Base-by-base conservation (phyloP, 1,140 invertebrate genomes). In the Leptinotarsa undecemlineata region DNA sequence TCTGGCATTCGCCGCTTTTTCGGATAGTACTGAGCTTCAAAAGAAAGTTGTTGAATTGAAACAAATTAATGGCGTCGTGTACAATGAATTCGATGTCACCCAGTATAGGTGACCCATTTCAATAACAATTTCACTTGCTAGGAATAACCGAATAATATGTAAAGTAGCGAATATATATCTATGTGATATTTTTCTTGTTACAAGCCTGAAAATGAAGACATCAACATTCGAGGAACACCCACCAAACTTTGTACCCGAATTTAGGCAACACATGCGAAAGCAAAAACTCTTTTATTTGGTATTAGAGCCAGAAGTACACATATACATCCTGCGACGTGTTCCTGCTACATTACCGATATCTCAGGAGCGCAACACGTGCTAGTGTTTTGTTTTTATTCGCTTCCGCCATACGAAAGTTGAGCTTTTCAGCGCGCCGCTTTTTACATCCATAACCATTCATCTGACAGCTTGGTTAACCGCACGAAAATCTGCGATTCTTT, bases 361-460 rank as follows among this genome's bases (percentile, higher is more conserved):
- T 20, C 26, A 51, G 60, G 64, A 26, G 20, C 73, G 64, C 77
- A 78, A 73, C 77, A 78, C 77, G 77, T 78, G 77, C 77, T 78
- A 71, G 74, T 75, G 71, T 71, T 76, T 78, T 78, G 77, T 78
- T 78, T 76, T 78, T 78, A 67, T 78, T 73, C 71, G 72, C 71
- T 78, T 78, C 77, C 77, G 77, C 69, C 48, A 73, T 71, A n/a
- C 66, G 51, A 57, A 57, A 57, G 51, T 57, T 19, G 51, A 19
- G 51, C 51, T 57, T 57, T 57, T 57, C 51, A 19, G 51, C n/a
- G 51, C 51, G 51, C n/a, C n/a, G 51, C 51, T 57, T 57, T 57
- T 57, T 57, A 57, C n/a, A 57, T 17, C 51, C n/a, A 57, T 57
- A 57, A 57, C 51, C n/a, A 57, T 57, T 57, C 15, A 57, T 57